Base-by-base conservation (phyloP, 2,113 vertebrate genomes). In the Cinclus mexicanus region DNA sequence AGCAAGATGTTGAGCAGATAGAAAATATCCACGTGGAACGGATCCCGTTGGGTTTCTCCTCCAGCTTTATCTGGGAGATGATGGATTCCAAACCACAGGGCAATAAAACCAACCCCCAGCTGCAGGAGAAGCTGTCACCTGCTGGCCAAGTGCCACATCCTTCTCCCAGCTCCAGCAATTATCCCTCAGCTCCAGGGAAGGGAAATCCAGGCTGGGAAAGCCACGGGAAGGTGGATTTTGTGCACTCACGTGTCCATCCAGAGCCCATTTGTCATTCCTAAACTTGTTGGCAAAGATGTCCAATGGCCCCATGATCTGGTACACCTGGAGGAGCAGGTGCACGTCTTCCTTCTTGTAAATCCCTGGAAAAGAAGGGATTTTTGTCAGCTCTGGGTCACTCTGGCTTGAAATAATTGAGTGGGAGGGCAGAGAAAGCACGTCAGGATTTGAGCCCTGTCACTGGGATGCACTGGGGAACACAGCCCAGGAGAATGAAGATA, bases 271-370 rank as follows among this genome's bases (percentile, higher is more conserved):
- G 63, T 99, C 98, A 0, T 98, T 99, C 97, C 98, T 99, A 97
- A 99, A 99, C 97, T 99, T 99, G 96, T 98, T 99, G 96, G 98
- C 98, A 69, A 99, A 99, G 92, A 98, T 99, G 92, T 99, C 99
- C 95, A 98, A 98, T 0, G 99, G 99, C 15, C 99, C 99, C 33
- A 97, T 98, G 60, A 99, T 98, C 94, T 99, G 98, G 92, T 99
- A 98, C 44, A 99, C 98, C 96, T 99, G 99, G 33, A 99, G 98
- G n/a, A 99, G 97, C 89, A 99, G 98, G 93, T 99, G 99, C 72
- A 99, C 98, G 8, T 99, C 99, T 70, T 99, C 99, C 76, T 98
- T 98, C 95, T 99, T 99, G 94, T 99, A 99, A 75, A 98, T 97
- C 56, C 99, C 99, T 99, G 82, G 23, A 94, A 67, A 88, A 82